These are phyloP conservation scores for Campoletis raptor DNA, from an alignment of 2,888 invertebrate genomes.

Conservation along the genomic window DNA sequence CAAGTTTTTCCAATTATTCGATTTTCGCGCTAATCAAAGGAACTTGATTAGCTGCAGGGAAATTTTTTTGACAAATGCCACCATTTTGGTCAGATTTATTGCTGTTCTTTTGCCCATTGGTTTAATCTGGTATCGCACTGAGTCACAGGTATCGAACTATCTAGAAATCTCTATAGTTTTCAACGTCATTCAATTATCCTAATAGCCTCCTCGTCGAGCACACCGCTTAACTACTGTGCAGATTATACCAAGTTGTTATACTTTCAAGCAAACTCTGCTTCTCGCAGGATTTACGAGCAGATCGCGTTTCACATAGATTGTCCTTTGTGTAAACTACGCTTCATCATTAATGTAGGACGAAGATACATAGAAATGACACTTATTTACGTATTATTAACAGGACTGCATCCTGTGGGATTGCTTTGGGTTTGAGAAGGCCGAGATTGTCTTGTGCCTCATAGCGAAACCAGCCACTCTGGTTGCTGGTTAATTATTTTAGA, in stretches of 20 bases:
- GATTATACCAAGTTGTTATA: neutral
- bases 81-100: too few relatives aligned
- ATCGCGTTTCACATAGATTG: neutral
- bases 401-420: slow-evolving; percentile 49
- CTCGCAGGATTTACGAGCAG: neutral
- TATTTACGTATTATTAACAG: slow-evolving; percentile 64
- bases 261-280: neutral
- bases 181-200: neutral
- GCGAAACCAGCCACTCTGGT: slow-evolving; percentile 44
- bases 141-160: neutral
- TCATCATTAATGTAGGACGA: slow-evolving; percentile 35
- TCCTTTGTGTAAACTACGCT: slow-evolving; percentile 25
- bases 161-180: neutral
- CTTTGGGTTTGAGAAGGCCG: slow-evolving; percentile 28
- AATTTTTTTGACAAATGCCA: neutral
- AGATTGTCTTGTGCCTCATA: slow-evolving; percentile 63
- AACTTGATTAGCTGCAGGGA: neutral
- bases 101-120: neutral
- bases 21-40: neutral
- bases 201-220: neutral
- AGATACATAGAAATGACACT: slow-evolving; percentile 46
- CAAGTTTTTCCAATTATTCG: neutral
- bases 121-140: neutral
- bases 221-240: neutral
- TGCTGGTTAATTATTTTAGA: slow-evolving; percentile 67